Base-by-base conservation (phyloP, 2,888 invertebrate species). In the Lobophora halterata region DNA sequence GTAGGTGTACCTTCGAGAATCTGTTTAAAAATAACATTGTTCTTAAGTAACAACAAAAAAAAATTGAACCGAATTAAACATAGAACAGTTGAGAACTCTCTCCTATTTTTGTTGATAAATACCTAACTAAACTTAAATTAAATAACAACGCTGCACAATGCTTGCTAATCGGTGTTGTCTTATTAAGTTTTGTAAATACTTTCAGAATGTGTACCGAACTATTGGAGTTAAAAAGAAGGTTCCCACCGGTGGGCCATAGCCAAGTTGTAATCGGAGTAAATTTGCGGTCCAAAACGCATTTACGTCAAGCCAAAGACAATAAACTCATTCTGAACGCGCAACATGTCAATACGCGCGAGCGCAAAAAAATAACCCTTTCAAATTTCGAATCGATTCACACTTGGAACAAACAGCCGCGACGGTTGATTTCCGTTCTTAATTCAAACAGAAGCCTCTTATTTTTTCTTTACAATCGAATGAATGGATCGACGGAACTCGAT, bases 351-450 rank as follows among this genome's bases (percentile, higher is more conserved):
- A 81, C 71, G 65, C 66, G 63, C 28, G 28, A 26, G 20, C 37
- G 30, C 16, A 24, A 37, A 64, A 65, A 76, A 49, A 49, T 42
- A 40, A 65, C 71, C 77, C 64, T 74, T 78, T 75, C 65, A 61
- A 65, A 71, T 62, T 74, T 69, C 72, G 74, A 82, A 86, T 86
- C 86, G 79, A 86, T 85, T 86, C 85, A 86, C 86, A 87, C 86
- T 86, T 86, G 55, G 73, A 73, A 81, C 83, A 80, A 83, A 75
- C 71, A 70, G 59, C 61, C 69, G 65, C 71, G 86, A 81, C 86
- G 83, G 82, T 80, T 85, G 79, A 81, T 85, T 87, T 86, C 86
- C 86, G 87, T 77, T 85, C 83, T 76, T 76, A 76, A 83, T 79
- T 85, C 79, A 78, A 79, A 83, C 73, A 72, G 74, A 71, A 74